These are phyloP conservation scores for Cosmorhoe ocellata DNA, from an alignment of 2,888 invertebrate genomes.

Conservation along the genomic window DNA sequence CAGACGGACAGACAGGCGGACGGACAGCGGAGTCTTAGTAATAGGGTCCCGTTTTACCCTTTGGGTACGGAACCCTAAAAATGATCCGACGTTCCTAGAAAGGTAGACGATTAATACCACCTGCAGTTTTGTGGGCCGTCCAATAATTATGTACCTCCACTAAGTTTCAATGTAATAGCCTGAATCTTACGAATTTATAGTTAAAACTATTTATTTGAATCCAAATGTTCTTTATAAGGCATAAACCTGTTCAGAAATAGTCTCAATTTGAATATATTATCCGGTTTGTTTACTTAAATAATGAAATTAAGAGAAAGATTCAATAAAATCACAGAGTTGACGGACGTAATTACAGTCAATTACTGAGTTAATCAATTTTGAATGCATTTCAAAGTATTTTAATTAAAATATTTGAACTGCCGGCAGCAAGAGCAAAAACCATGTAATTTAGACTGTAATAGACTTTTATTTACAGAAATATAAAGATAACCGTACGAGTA, in stretches of 20 bases:
- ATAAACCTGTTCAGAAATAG: constrained; percentile 43
- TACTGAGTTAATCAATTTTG: constrained; percentile 9
- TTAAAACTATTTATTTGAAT: constrained; percentile 59
- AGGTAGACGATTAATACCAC: constrained; percentile 59
- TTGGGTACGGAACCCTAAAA: no score
- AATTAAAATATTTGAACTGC: constrained; percentile 20
- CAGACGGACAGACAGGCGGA: no score
- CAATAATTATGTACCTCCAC: constrained; percentile 55
- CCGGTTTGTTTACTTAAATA: constrained; percentile 58
- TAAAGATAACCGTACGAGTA: no score
- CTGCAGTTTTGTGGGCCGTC: constrained; percentile 57
- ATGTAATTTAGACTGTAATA: no score
- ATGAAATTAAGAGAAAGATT: constrained; percentile 51
- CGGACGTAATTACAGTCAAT: constrained; percentile 28
- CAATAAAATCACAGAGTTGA: constrained; percentile 37
- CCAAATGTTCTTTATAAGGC: constrained; percentile 44
- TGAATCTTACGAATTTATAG: constrained; percentile 60
- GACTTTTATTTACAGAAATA: no score
- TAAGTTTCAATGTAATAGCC: constrained; percentile 60
- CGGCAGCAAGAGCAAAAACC: no score
- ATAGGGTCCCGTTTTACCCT: no score
- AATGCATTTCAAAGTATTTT: neutral
- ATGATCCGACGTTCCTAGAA: constrained; percentile 38
- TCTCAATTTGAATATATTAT: constrained; percentile 54
- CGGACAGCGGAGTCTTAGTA: no score